Conservation (phyloP, 2,888 invertebrate species). For the Chloroclystis v-ata region DNA sequence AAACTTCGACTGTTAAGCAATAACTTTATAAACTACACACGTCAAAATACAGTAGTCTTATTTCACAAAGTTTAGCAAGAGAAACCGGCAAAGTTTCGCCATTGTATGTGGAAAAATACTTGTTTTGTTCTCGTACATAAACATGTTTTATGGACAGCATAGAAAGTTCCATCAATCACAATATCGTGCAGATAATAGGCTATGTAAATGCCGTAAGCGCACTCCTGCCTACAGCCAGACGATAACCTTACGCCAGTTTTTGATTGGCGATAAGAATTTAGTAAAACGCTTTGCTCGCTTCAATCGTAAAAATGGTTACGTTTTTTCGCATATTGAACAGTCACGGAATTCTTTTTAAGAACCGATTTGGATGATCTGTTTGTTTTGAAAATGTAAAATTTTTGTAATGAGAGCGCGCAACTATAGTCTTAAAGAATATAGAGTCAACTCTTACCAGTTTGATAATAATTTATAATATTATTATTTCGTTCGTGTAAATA, state of each 20-base stretch:
- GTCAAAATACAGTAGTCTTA: conserved; percentile 3
- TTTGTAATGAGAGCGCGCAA: no score
- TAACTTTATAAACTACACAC: conserved; percentile 13
- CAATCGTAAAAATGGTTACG: conserved; percentile 29
- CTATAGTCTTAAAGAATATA: no score
- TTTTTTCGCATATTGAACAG: conserved; percentile 21
- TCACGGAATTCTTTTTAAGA: conserved; percentile 6
- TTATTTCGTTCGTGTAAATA: no score
- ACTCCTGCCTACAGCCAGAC: conserved; percentile 18
- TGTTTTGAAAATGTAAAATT: no score
- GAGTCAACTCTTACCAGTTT: no score
- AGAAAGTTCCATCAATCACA: conserved; percentile 29
- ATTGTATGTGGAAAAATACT: conserved; percentile 12
- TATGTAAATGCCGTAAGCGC: conserved; percentile 28
- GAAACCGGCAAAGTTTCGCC: conserved; percentile 15
- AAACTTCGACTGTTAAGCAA: conserved; percentile 11
- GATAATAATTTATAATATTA: no score
- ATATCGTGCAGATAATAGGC: conserved; percentile 36
- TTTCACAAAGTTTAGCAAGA: conserved; percentile 10
- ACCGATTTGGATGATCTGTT: not conserved
- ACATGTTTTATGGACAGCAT: conserved; percentile 26
- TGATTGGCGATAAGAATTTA: conserved; percentile 39
- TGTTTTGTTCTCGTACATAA: conserved; percentile 18
- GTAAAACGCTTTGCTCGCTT: conserved; percentile 35
- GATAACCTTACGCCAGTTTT: conserved; percentile 36